Evolutionary conservation across 1,140 invertebrate species (phyloP).

Genomic region (Plutomurus gul): DNA sequence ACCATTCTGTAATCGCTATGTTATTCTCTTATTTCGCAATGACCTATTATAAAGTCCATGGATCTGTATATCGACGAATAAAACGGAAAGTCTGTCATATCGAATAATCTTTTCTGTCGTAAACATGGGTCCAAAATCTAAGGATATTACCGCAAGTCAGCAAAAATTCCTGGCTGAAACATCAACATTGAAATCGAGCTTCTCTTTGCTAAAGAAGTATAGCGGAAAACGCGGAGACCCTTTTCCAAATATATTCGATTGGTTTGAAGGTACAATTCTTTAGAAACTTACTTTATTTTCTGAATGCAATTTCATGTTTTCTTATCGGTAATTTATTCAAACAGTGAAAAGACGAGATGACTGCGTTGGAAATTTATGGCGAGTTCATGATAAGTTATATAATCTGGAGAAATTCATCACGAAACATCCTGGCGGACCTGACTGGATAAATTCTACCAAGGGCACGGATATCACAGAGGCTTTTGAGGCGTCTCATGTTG

Average conservation of each 20-base stretch:
- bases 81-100: too few relatives aligned
- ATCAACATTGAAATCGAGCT: constrained; percentile 22
- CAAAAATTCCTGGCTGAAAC: not conserved
- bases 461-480: constrained; percentile 77
- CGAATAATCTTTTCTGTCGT: too few relatives aligned
- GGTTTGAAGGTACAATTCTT: constrained; percentile 28
- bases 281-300: not conserved
- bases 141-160: not conserved
- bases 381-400: constrained; percentile 75
- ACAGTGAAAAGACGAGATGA: constrained; percentile 59
- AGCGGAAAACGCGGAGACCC: constrained; percentile 1
- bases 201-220: constrained; percentile 2
- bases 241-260: constrained; percentile 37
- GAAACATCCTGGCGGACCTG: constrained; percentile 76
- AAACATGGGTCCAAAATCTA: not conserved
- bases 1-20: too few relatives aligned
- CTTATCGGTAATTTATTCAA: not conserved
- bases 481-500: constrained; percentile 70
- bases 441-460: constrained; percentile 74
- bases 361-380: constrained; percentile 77
- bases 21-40: too few relatives aligned
- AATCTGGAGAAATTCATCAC: constrained; percentile 70
- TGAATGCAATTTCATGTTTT: constrained; percentile 6
- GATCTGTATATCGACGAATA: too few relatives aligned
- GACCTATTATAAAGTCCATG: too few relatives aligned